Evolutionary conservation across 2,113 vertebrate genomes (phyloP), one percentile per base, ranked within the genome.

Genomic region (Urocynchramus pylzowi): DNA sequence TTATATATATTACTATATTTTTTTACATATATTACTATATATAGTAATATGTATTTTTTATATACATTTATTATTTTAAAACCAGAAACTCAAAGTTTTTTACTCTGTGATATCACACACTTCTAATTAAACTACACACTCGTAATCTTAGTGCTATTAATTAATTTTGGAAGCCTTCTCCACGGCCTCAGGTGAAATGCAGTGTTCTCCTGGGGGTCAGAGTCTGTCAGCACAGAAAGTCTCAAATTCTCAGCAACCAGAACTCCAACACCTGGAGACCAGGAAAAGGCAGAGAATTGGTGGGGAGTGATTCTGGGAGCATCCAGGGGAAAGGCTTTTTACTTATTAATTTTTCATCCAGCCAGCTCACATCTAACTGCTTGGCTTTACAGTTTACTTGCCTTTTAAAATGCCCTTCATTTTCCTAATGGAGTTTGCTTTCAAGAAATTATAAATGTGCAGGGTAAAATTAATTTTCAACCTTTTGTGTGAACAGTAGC

Each of bases 201-300:
- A 56, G 54, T 56, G 13, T 15, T 56, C 31, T 56, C 31, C 54
- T 56, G 54, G 31, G 33, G 20, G 31, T 33, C 54, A 56, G 54
- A 9, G 31, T 14, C 54, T 22, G 31, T 5, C 54, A 56, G 54
- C 31, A 56, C 31, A 33, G 54, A 56, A 56, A 56, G 13, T n/a
- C 21, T 22, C 3, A n/a, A 56, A 56, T 56, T 33, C 31, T 22
- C 54, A 56, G 12, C 19, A 56, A 2, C 54, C 54, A 56, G 54
- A 13, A 4, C 4, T 56, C 20, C 31, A n/a, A 2, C 31, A 56
- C 12, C 2, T 3, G 33, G 69, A 49, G n/a, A 53, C 1, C 45
- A 53, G 6, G 4, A 28, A 53, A 31, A 42, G 73, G 70, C 63
- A 28, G 39, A 0, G 16, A 39, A 22, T 11, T 41, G 67, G 27